Evolutionary conservation across 2,797 vertebrate genomes (phyloP).

Genomic region (Aselliscus stoliczkanus): DNA sequence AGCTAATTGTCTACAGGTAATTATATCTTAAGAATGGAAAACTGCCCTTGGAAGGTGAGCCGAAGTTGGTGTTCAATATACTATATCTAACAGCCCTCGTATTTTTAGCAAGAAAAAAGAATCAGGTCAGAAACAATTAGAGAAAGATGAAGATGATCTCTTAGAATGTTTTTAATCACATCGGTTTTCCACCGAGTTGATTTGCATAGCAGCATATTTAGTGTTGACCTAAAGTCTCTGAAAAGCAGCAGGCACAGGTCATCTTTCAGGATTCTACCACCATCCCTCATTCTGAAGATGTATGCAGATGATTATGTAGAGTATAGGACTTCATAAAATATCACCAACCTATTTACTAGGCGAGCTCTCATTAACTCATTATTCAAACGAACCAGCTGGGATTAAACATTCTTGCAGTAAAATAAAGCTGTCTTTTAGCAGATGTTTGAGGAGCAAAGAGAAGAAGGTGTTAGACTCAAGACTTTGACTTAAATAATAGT

Average conservation of each 20-base stretch:
- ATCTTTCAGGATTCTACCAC: neutral
- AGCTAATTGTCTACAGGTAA: conserved; percentile 35
- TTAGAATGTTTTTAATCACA: neutral
- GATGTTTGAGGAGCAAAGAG: conserved; percentile 16
- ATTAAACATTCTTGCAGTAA: conserved; percentile 43
- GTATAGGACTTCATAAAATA: neutral
- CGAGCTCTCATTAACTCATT: conserved; percentile 37
- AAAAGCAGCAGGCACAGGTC: neutral
- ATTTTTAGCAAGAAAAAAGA: neutral
- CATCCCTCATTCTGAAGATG: neutral
- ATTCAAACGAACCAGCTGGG: conserved; percentile 28
- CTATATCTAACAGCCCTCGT: neutral
- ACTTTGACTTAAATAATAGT: neutral
- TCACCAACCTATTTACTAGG: neutral
- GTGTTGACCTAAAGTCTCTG: neutral
- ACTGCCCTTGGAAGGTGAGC: conserved; percentile 29
- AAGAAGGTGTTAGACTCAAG: conserved; percentile 8
- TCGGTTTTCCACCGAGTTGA: neutral
- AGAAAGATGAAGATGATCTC: neutral
- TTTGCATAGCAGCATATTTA: neutral
- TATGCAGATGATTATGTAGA: conserved; percentile 15
- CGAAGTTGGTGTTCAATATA: conserved; percentile 3
- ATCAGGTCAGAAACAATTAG: neutral
- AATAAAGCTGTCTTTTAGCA: conserved; percentile 33
- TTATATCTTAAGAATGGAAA: conserved; percentile 44